Evolutionary conservation across 2,797 vertebrate genomes (phyloP).

Genomic region (Bradypodion ventrale): DNA sequence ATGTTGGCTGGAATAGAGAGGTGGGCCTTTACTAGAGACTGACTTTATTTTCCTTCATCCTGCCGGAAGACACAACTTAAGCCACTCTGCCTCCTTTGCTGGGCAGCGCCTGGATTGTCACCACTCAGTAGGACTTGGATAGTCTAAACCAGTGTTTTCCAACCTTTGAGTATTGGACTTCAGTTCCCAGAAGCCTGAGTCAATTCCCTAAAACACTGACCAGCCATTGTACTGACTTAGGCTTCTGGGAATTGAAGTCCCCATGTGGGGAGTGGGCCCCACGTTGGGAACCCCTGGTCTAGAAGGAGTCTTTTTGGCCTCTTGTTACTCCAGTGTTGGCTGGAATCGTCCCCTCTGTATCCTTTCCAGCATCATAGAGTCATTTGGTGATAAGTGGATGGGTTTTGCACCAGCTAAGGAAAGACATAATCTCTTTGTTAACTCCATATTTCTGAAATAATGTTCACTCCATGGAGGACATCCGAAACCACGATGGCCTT

Average conservation of each 20-base stretch:
- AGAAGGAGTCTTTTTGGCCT: not conserved
- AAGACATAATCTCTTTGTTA: not conserved
- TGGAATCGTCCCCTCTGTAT: not conserved
- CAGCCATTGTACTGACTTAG: too few species aligned
- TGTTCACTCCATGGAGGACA: not conserved
- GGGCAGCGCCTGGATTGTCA: slow-evolving; percentile 33
- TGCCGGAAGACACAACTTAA: fast-evolving
- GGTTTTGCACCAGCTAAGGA: not conserved
- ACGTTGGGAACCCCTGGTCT: too few species aligned
- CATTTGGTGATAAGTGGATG: not conserved
- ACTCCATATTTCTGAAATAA: not conserved
- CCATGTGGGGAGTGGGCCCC: too few species aligned
- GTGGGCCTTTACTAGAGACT: not conserved
- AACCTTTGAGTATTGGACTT: too few species aligned
- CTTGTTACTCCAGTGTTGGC: not conserved
- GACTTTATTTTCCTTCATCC: slow-evolving; percentile 11
- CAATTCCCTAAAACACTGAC: too few species aligned
- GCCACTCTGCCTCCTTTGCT: not conserved
- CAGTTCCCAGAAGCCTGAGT: too few species aligned
- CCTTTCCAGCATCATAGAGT: too few species aligned
- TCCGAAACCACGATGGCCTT: not conserved
- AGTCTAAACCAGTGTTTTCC: too few species aligned
- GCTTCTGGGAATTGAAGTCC: too few species aligned
- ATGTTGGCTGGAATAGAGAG: not conserved
- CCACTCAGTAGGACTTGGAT: not conserved